A percentile compares a stretch with the other conserved stretches of the same genome.
phyloP scores from a whole-genome alignment of 2,888 invertebrate species.

The Eumerus sabulonum region DNA sequence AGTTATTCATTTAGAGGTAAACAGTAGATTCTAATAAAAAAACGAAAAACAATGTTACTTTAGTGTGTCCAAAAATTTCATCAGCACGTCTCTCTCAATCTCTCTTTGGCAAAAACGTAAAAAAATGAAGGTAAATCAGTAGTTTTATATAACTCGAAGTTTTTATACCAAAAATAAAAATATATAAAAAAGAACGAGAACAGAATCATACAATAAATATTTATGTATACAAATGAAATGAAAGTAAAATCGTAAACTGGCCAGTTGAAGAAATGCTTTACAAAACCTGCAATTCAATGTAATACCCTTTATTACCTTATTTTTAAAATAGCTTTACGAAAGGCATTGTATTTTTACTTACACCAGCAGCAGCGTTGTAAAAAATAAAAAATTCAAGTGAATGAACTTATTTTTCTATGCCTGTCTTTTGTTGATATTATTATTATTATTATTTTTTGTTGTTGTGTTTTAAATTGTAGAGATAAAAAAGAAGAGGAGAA shows the following conservation, averaged over 20 bases:
- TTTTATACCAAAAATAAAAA: slow-evolving; percentile 65
- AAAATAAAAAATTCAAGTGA: not conserved
- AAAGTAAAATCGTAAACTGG: slow-evolving; percentile 54
- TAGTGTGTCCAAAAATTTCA: slow-evolving; percentile 70
- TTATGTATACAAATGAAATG: slow-evolving; percentile 53
- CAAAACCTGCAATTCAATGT: slow-evolving; percentile 57
- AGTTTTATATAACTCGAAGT: slow-evolving; percentile 57
- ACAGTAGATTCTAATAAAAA: no score
- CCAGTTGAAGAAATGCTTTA: slow-evolving; percentile 67
- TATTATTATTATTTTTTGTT: slow-evolving; percentile 6
- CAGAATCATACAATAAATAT: slow-evolving; percentile 47
- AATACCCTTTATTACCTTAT: slow-evolving; percentile 50
- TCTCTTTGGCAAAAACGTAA: slow-evolving; percentile 46
- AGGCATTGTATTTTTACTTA: slow-evolving; percentile 48
- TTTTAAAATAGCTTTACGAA: slow-evolving; percentile 61
- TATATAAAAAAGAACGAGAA: slow-evolving; percentile 43
- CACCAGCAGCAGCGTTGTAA: slow-evolving; percentile 8
- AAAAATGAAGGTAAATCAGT: slow-evolving; percentile 66
- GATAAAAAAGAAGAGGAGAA: slow-evolving; percentile 11
- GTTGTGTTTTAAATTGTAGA: slow-evolving; percentile 30
- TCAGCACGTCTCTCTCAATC: slow-evolving; percentile 16
- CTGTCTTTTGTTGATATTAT: slow-evolving; percentile 37
- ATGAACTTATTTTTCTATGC: slow-evolving; percentile 64
- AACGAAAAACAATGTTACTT: no score
- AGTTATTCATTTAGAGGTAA: no score